Evolutionary conservation across 2,797 vertebrate genomes (phyloP).

Genomic region (Protosalanx chinensis): DNA sequence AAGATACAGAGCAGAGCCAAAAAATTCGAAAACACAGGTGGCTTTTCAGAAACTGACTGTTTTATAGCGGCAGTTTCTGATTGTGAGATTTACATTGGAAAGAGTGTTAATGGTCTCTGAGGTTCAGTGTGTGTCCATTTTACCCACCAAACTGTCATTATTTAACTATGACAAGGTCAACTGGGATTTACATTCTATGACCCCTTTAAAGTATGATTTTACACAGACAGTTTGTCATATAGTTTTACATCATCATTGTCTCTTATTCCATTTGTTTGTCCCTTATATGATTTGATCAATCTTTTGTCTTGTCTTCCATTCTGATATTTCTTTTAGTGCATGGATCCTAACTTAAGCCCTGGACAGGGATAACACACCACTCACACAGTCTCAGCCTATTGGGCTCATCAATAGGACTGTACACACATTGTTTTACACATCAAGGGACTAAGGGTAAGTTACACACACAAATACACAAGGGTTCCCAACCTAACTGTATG

Average conservation of each 20-base stretch:
- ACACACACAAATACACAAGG: background rate
- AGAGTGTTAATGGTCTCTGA: too few species aligned
- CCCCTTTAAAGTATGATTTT: constrained; percentile 4
- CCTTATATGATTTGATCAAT: constrained; percentile 20
- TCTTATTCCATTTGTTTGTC: constrained; percentile 17
- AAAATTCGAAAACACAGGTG: too few species aligned
- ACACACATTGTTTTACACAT: constrained; percentile 3
- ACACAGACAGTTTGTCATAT: background rate
- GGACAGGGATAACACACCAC: constrained; percentile 42
- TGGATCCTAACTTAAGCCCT: constrained; percentile 60
- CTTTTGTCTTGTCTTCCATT: constrained; percentile 49
- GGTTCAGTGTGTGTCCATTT: too few species aligned
- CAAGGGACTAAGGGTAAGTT: constrained; percentile 22
- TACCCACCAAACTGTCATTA: too few species aligned
- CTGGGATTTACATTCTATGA: too few species aligned
- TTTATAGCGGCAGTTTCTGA: too few species aligned
- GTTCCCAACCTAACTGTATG: background rate
- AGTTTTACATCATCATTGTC: background rate
- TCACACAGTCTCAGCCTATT: constrained; percentile 25
- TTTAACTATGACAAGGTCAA: too few species aligned
- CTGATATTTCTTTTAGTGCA: constrained; percentile 66
- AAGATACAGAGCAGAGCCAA: too few species aligned
- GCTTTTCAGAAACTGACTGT: too few species aligned
- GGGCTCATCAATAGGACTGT: constrained; percentile 4
- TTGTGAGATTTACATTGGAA: too few species aligned